Percentiles rank a stretch among this genome's conserved stretches.
phyloP scores from a whole-genome alignment of 30 jellyfish, hydroid and myxozoan genomes.

The Clytia hemisphaerica region DNA sequence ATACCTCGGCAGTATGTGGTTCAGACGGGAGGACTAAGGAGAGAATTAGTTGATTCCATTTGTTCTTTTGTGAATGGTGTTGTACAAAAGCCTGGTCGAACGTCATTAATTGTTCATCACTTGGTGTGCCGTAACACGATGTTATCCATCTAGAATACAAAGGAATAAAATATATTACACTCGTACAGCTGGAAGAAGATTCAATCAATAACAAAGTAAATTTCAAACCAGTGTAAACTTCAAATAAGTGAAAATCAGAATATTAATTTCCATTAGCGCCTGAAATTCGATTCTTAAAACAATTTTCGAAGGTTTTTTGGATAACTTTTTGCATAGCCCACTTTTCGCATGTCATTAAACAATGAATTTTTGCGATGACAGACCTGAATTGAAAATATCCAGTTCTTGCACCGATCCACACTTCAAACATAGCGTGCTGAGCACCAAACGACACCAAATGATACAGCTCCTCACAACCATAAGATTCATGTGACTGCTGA shows the following conservation, averaged over 20 bases:
- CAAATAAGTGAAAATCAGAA: not conserved
- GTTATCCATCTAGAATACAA: slow-evolving; percentile 63
- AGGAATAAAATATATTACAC: not conserved
- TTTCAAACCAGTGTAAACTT: not conserved
- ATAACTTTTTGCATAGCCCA: too few relatives aligned
- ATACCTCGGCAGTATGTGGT: slow-evolving; percentile 83
- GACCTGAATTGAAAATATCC: slow-evolving; percentile 82
- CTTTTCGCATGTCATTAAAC: too few relatives aligned
- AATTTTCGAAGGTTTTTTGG: too few relatives aligned
- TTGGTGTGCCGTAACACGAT: slow-evolving; percentile 47
- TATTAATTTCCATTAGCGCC: not conserved
- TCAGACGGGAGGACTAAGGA: slow-evolving; percentile 70
- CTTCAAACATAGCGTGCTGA: slow-evolving; percentile 77
- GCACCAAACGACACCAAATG: slow-evolving; percentile 87
- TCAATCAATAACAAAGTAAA: not conserved
- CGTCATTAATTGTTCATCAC: slow-evolving; percentile 48
- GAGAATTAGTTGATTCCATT: slow-evolving; percentile 88
- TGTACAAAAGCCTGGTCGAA: slow-evolving; percentile 88
- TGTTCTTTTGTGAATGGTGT: slow-evolving; percentile 32
- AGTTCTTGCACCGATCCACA: slow-evolving; percentile 74
- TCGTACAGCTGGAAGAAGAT: not conserved
- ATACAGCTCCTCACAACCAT: slow-evolving; percentile 35
- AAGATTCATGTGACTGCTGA: not conserved
- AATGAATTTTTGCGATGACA: too few relatives aligned
- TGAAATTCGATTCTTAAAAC: not conserved